Conservation (phyloP, 1,140 invertebrate species). For the Heterodera carotae region DNA sequence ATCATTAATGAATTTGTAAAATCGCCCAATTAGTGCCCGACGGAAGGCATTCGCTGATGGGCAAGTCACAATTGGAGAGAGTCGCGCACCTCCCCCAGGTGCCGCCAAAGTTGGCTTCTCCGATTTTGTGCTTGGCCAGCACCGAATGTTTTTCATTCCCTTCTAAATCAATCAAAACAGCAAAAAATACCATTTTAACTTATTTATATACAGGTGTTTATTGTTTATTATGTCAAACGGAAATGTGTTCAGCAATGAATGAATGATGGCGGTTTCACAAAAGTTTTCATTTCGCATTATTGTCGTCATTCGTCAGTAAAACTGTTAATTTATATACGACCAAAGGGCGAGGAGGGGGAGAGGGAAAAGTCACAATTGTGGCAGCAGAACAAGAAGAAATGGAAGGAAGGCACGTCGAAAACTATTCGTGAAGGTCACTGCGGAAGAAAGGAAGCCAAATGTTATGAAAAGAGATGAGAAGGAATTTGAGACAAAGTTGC, state of each 20-base stretch:
- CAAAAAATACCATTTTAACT: neutral
- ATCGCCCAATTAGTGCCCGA: neutral
- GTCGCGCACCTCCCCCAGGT: neutral
- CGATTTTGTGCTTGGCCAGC: slow-evolving; percentile 16
- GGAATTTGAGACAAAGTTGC: neutral
- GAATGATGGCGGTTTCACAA: neutral
- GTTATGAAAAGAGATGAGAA: too few species aligned
- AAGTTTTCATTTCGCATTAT: neutral
- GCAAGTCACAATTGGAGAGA: slow-evolving; percentile 20
- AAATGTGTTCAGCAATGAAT: neutral
- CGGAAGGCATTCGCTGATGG: slow-evolving; percentile 4
- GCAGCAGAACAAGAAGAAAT: neutral
- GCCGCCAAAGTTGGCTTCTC: neutral
- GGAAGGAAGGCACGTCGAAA: neutral
- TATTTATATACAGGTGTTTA: too few species aligned
- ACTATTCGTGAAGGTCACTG: neutral
- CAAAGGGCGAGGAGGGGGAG: neutral
- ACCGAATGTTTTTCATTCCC: neutral
- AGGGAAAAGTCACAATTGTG: neutral
- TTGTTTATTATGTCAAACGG: too few species aligned
- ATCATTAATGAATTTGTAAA: too few species aligned
- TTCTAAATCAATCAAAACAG: neutral
- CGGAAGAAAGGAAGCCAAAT: neutral
- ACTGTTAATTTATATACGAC: neutral
- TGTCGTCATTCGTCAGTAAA: neutral